Conservation (phyloP, 2,113 vertebrate species). For the Notarius lentiginosus region DNA sequence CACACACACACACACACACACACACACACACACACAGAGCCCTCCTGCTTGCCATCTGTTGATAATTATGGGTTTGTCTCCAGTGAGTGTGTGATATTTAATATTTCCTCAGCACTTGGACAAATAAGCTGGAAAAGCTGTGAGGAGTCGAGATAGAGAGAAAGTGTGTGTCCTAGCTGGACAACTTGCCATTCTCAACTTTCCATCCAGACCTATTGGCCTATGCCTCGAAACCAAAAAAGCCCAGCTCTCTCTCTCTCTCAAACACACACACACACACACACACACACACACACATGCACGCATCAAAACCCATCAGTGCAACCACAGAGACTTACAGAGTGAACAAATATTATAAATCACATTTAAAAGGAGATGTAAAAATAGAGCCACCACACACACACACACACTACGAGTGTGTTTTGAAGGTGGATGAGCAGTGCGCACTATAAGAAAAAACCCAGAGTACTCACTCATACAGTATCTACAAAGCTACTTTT, state of each 20-base stretch:
- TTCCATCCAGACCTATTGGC: slow-evolving; percentile 66
- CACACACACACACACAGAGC: slow-evolving; percentile 44
- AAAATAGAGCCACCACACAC: slow-evolving; percentile 62
- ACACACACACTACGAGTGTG: slow-evolving; percentile 59
- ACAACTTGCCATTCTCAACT: slow-evolving; percentile 70
- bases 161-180: slow-evolving; percentile 67
- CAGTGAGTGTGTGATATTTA: slow-evolving; percentile 94
- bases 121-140: slow-evolving; percentile 92
- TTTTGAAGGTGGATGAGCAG: slow-evolving; percentile 66
- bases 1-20: slow-evolving; percentile 38
- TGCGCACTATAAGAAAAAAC: slow-evolving; percentile 66
- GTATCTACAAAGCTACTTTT: slow-evolving; percentile 70
- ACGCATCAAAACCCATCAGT: slow-evolving; percentile 39
- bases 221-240: slow-evolving; percentile 46
- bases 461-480: slow-evolving; percentile 71
- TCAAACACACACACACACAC: not conserved
- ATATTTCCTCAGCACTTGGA: slow-evolving; percentile 99
- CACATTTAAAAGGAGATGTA: slow-evolving; percentile 69
- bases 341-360: slow-evolving; percentile 75
- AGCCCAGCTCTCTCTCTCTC: slow-evolving; percentile 45
- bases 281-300: not conserved
- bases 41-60: slow-evolving; percentile 86
- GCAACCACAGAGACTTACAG: slow-evolving; percentile 69
- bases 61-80: slow-evolving; percentile 91
- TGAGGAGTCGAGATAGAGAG: slow-evolving; percentile 89